phyloP scores from a whole-genome alignment of 2,113 vertebrate genomes.

The Apus apus region DNA sequence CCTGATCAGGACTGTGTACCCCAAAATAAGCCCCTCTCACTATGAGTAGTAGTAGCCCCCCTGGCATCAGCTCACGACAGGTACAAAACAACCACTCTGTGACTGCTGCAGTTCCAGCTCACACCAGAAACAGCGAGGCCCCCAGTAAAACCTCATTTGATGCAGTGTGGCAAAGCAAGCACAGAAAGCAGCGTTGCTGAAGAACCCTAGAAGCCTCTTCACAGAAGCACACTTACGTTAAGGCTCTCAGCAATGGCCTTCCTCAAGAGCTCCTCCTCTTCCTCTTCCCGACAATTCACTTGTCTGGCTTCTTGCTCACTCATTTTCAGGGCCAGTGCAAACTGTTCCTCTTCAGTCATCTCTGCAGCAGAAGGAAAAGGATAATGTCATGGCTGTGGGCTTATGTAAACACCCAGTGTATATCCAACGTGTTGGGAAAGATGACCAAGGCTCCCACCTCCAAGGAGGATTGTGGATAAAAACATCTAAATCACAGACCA shows the following conservation, averaged over 20 bases:
- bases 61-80: too few species aligned
- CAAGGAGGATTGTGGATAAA: not conserved
- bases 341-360: conserved; percentile 95
- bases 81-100: not conserved
- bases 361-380: conserved; percentile 71
- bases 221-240: conserved; percentile 78
- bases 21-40: not conserved
- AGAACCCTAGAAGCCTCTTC: conserved; percentile 55
- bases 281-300: conserved; percentile 79
- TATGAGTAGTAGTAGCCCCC: too few species aligned
- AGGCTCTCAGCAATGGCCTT: conserved; percentile 92
- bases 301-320: conserved; percentile 89
- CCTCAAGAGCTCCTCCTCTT: conserved; percentile 87
- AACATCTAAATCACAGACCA: not conserved
- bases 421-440: not conserved
- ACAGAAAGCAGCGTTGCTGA: not conserved
- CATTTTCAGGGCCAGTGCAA: conserved; percentile 89
- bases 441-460: not conserved
- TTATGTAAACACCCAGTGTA: not conserved
- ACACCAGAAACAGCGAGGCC: not conserved
- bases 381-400: not conserved
- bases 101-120: not conserved
- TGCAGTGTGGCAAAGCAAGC: not conserved
- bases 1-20: not conserved
- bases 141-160: not conserved